A percentile compares a stretch with the other conserved stretches of the same genome.
Evolutionary conservation across 2,797 vertebrate genomes (phyloP).

Genomic region (Phalanger gymnotis): DNA sequence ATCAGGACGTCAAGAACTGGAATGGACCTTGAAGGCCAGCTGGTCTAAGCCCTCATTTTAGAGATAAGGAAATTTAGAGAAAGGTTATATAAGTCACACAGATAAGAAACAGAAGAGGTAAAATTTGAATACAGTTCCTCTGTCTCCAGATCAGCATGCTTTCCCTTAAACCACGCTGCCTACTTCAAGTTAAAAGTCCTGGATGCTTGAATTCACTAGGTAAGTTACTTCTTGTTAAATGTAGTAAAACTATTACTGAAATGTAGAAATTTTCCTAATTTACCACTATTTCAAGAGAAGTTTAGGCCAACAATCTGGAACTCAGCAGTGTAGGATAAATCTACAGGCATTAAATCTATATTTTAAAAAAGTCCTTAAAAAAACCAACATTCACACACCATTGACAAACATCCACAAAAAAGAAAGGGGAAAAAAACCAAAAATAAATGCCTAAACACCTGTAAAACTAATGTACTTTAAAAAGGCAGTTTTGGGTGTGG

Average conservation of each 20-base stretch:
- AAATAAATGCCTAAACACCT: not conserved
- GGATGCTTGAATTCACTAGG: not conserved
- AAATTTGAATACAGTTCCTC: not conserved
- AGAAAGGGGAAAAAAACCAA: not conserved
- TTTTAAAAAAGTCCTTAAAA: not conserved
- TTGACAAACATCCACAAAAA: not conserved
- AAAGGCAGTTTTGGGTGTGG: not conserved
- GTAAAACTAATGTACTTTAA: not conserved
- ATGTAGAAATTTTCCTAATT: not conserved
- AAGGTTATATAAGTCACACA: not conserved
- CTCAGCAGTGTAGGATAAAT: not conserved
- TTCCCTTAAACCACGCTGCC: not conserved
- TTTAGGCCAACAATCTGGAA: not conserved
- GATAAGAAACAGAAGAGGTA: not conserved
- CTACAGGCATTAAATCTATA: too few relatives aligned
- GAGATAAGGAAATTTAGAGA: not conserved
- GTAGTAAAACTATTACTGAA: not conserved
- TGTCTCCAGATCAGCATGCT: not conserved
- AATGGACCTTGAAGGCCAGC: not conserved
- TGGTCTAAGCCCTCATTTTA: not conserved
- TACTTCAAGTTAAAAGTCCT: not conserved
- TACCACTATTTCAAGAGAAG: conserved; percentile 8
- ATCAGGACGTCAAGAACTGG: not conserved
- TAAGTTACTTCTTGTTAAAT: conserved; percentile 1
- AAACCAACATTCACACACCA: not conserved